phyloP scores from a whole-genome alignment of 1,140 invertebrate genomes.

The Anoplolepis gracilipes region DNA sequence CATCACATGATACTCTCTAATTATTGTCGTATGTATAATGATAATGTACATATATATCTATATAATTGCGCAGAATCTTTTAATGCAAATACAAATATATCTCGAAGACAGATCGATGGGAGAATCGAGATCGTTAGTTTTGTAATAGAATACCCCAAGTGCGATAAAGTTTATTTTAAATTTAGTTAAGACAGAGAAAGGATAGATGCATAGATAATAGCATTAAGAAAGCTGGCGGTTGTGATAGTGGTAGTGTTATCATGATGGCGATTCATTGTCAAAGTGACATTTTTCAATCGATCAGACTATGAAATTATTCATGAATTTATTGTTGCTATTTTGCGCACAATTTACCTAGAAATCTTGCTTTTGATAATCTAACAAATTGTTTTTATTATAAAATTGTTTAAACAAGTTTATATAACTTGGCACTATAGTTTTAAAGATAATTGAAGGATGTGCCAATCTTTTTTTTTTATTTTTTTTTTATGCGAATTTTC shows the following conservation, averaged over 20 bases:
- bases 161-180: constrained; percentile 49
- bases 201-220: background rate
- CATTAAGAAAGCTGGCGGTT: constrained; percentile 31
- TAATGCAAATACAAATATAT: background rate
- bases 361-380: background rate
- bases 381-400: background rate
- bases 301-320: background rate
- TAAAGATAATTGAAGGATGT: background rate
- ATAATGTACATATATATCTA: constrained; percentile 3
- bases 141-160: constrained; percentile 23
- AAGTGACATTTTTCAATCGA: background rate
- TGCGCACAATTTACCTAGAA: background rate
- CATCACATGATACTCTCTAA: background rate
- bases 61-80: background rate
- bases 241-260: constrained; percentile 39
- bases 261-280: background rate
- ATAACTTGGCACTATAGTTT: background rate
- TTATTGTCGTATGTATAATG: background rate
- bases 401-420: background rate
- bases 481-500: background rate
- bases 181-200: background rate
- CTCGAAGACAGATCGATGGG: constrained; percentile 17
- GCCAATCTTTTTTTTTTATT: background rate
- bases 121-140: background rate
- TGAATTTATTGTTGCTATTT: background rate